These are phyloP conservation scores for Octonoba sinensis DNA, from an alignment of 2,888 invertebrate species.

Conservation along the genomic window DNA sequence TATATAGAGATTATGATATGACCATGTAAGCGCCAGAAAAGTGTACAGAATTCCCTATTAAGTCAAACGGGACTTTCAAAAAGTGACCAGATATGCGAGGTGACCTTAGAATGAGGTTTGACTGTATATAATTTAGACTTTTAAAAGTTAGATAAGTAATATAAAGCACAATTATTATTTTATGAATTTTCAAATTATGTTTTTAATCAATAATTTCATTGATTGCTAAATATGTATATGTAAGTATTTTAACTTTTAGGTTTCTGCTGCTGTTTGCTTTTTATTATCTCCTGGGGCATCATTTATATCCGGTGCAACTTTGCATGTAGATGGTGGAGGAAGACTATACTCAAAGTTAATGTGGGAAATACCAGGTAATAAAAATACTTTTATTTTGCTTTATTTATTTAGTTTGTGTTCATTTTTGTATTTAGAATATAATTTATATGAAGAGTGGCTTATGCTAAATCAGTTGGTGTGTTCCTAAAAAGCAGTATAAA, in stretches of 20 bases:
- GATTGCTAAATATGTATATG: not conserved
- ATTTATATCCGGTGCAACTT: conserved; percentile 72
- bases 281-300: conserved; percentile 73
- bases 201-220: not conserved
- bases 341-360: conserved; percentile 69
- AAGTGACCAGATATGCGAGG: too few relatives aligned
- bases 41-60: too few relatives aligned
- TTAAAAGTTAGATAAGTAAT: too few relatives aligned
- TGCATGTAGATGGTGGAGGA: conserved; percentile 73
- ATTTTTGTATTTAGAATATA: too few relatives aligned
- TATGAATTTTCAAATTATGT: not conserved
- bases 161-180: not conserved
- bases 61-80: too few relatives aligned
- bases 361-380: conserved; percentile 52
- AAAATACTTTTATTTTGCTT: not conserved
- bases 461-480: not conserved
- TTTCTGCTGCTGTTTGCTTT: conserved; percentile 73
- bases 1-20: too few relatives aligned
- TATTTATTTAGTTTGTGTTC: not conserved
- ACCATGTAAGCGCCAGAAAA: too few relatives aligned
- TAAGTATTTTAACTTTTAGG: conserved; percentile 56
- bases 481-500: too few relatives aligned
- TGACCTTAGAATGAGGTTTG: too few relatives aligned
- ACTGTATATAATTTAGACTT: too few relatives aligned
- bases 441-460: too few relatives aligned